These are phyloP conservation scores for Syngnathus typhle DNA, from an alignment of 2,113 vertebrate genomes.

Conservation along the genomic window DNA sequence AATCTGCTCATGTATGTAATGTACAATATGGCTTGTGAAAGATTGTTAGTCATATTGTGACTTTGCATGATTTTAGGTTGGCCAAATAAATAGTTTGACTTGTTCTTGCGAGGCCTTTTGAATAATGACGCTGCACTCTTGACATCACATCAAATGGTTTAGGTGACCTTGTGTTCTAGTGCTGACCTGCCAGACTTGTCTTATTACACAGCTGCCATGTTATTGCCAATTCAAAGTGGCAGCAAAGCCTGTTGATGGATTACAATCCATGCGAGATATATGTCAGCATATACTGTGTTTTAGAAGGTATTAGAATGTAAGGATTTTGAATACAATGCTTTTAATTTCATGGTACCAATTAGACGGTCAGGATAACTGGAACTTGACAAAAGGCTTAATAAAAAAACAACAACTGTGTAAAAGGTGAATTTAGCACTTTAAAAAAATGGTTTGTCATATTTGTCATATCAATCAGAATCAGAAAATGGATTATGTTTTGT, in stretches of 20 bases:
- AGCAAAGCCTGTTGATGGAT: constrained; percentile 49
- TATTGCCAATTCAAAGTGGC: constrained; percentile 60
- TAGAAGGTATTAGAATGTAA: neutral
- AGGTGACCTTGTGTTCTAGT: constrained; percentile 43
- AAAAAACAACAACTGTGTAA: neutral
- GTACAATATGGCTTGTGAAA: neutral
- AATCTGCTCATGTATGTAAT: neutral
- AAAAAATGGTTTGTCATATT: too few relatives aligned
- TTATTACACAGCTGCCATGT: constrained; percentile 55
- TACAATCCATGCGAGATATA: constrained; percentile 44
- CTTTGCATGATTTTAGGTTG: neutral
- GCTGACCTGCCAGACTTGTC: constrained; percentile 47
- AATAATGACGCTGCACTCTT: constrained; percentile 20
- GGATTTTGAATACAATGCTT: constrained; percentile 6
- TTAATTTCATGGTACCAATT: neutral
- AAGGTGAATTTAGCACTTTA: neutral
- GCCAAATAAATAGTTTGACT: constrained; percentile 3
- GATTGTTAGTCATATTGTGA: neutral
- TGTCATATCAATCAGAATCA: too few relatives aligned
- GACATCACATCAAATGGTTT: constrained; percentile 40
- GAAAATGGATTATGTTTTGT: too few relatives aligned
- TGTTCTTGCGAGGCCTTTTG: constrained; percentile 8
- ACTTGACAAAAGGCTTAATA: constrained; percentile 7
- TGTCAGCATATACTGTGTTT: neutral
- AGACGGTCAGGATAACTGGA: neutral